These are phyloP conservation scores for Danio jaintianensis DNA, from an alignment of 2,797 vertebrate species.

Conservation along the genomic window DNA sequence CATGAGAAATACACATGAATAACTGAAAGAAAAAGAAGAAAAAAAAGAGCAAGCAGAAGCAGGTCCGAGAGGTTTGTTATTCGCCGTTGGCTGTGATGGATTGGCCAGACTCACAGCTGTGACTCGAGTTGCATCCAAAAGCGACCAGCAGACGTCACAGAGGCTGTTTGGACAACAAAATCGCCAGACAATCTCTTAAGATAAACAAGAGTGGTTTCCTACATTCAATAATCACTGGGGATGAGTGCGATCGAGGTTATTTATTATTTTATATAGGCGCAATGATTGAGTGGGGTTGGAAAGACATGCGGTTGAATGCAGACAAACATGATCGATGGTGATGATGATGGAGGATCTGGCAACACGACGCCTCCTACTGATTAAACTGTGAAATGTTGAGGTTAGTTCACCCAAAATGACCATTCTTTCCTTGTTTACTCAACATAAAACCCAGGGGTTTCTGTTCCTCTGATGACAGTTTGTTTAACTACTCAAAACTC, in stretches of 20 bases:
- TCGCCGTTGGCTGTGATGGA: conserved; percentile 41
- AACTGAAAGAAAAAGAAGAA: conserved; percentile 2
- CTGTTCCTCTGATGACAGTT: too few species aligned
- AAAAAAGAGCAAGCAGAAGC: conserved; percentile 9
- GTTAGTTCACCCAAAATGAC: not conserved
- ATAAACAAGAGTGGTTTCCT: conserved; percentile 15
- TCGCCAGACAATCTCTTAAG: not conserved
- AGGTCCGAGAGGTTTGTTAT: conserved; percentile 7
- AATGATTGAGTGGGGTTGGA: conserved; percentile 6
- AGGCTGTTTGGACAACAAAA: conserved; percentile 2
- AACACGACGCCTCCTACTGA: conserved; percentile 40
- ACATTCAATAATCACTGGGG: not conserved
- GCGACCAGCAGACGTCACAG: conserved; percentile 16
- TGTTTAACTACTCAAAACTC: too few species aligned
- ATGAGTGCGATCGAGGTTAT: not conserved
- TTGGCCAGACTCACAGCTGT: conserved; percentile 29
- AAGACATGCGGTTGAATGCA: conserved; percentile 25
- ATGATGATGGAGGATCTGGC: not conserved
- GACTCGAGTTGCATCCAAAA: conserved; percentile 42
- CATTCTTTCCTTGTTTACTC: too few species aligned
- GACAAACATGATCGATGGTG: not conserved
- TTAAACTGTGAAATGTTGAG: not conserved
- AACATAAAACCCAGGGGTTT: too few species aligned
- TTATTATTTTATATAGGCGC: not conserved
- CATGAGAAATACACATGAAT: not conserved